Percentiles rank a stretch among this genome's conserved stretches.
These are phyloP conservation scores for Troides oblongomaculatus DNA, from an alignment of 2,888 invertebrate genomes.

Conservation along the genomic window DNA sequence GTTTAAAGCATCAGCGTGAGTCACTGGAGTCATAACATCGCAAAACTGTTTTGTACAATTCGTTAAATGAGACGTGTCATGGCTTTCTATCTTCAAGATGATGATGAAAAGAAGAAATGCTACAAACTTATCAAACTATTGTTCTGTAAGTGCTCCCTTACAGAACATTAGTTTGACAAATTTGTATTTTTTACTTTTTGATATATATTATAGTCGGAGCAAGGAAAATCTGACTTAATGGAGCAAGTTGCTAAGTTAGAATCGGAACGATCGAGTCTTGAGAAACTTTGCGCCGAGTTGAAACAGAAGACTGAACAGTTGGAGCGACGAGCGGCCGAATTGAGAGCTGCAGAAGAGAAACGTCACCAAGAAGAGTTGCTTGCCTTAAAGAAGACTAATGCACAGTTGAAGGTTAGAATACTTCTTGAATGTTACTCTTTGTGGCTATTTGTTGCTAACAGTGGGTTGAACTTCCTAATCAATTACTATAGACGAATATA, in stretches of 20 bases:
- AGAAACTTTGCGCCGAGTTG: constrained; percentile 81
- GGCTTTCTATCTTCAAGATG: background rate
- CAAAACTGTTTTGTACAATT: background rate
- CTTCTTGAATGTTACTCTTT: background rate
- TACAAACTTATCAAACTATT: too few relatives aligned
- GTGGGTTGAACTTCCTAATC: too few relatives aligned
- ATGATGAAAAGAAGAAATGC: background rate
- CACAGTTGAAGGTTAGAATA: constrained; percentile 91
- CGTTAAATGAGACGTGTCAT: background rate
- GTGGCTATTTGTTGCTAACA: too few relatives aligned
- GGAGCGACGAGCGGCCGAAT: constrained; percentile 89
- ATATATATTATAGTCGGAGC: constrained; percentile 82
- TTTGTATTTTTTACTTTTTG: background rate
- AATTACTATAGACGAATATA: too few relatives aligned
- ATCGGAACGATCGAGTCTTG: constrained; percentile 82
- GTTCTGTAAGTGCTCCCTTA: background rate
- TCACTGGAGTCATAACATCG: too few relatives aligned
- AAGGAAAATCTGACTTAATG: constrained; percentile 91
- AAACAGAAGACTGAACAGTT: constrained; percentile 87
- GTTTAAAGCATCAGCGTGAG: too few relatives aligned
- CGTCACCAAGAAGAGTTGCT: constrained; percentile 95
- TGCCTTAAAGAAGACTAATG: constrained; percentile 95
- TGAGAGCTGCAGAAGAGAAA: constrained; percentile 93
- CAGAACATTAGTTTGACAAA: too few relatives aligned
- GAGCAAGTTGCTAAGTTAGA: constrained; percentile 86